These are phyloP conservation scores for Macropus fuliginosus DNA, from an alignment of 2,797 vertebrate genomes.

Conservation along the genomic window DNA sequence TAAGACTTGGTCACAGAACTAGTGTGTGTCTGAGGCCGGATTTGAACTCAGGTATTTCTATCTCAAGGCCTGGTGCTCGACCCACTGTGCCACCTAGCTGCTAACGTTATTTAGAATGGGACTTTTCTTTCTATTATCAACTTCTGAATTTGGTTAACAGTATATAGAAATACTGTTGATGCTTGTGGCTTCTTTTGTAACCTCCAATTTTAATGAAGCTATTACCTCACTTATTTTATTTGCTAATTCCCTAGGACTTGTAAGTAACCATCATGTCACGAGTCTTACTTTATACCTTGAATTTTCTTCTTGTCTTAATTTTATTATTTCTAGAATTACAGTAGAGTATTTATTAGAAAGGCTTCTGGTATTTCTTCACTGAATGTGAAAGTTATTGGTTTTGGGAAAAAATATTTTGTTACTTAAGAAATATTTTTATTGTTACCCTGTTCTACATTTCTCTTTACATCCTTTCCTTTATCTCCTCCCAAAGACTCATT, in stretches of 20 bases:
- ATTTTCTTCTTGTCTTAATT: neutral
- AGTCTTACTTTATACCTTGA: neutral
- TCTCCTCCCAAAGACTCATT: neutral
- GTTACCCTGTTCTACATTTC: neutral
- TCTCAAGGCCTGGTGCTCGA: neutral
- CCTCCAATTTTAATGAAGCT: neutral
- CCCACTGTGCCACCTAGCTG: neutral
- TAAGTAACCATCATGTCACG: neutral
- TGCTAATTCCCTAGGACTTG: neutral
- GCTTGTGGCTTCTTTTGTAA: neutral
- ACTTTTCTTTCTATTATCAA: neutral
- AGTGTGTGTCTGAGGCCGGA: neutral
- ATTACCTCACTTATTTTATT: neutral
- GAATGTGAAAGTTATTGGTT: neutral
- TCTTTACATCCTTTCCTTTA: neutral
- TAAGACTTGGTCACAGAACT: neutral
- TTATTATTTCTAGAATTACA: neutral
- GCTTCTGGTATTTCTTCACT: neutral
- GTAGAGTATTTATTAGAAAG: too few relatives aligned
- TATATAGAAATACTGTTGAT: neutral
- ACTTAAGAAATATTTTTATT: neutral
- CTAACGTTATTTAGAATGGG: neutral
- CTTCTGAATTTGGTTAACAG: neutral
- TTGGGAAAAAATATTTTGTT: neutral
- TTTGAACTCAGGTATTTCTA: neutral